Evolutionary conservation across 2,888 invertebrate species (phyloP).

Genomic region (Microctonus brassicae): DNA sequence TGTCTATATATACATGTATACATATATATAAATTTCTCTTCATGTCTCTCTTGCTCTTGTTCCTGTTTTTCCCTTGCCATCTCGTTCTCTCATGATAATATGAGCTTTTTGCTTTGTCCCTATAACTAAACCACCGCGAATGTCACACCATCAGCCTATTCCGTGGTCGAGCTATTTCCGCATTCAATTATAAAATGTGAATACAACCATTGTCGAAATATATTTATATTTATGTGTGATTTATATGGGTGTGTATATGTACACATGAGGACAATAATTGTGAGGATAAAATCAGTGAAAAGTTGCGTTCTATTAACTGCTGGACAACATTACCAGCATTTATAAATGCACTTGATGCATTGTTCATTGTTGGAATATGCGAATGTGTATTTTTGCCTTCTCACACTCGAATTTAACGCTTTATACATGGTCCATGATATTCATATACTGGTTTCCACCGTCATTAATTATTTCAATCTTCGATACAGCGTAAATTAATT

Average conservation of each 20-base stretch:
- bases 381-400: not conserved
- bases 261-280: slow-evolving; percentile 31
- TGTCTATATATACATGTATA: slow-evolving; percentile 16
- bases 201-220: slow-evolving; percentile 17
- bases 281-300: slow-evolving; percentile 28
- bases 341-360: not conserved
- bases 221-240: slow-evolving; percentile 14
- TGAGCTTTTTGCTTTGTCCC: not conserved
- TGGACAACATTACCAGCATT: slow-evolving; percentile 11
- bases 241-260: too few species aligned
- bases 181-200: slow-evolving; percentile 43
- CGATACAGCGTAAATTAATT: not conserved
- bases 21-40: not conserved
- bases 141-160: slow-evolving; percentile 7
- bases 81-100: too few species aligned
- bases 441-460: not conserved
- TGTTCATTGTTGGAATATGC: slow-evolving; percentile 5
- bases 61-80: too few species aligned
- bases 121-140: not conserved
- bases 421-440: not conserved
- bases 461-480: slow-evolving; percentile 13
- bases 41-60: not conserved
- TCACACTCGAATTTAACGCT: not conserved
- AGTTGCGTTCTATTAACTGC: slow-evolving; percentile 20
- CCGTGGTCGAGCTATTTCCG: slow-evolving; percentile 36